phyloP scores from a whole-genome alignment of 64 coral and sea anemone genomes.

The Cladopsammia gracilis region DNA sequence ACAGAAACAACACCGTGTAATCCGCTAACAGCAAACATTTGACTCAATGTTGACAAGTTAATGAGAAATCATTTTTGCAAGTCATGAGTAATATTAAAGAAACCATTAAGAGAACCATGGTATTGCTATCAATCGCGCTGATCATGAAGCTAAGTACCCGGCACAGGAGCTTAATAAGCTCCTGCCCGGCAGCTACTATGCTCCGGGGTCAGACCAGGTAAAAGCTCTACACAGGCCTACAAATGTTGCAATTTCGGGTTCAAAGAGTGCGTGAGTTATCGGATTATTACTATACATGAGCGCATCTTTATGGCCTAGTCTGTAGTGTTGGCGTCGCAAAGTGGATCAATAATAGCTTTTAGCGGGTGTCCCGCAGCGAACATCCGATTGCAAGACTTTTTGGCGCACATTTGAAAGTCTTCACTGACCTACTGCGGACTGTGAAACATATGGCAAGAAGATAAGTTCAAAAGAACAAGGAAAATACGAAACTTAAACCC shows the following conservation, averaged over 20 bases:
- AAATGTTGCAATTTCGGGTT: neutral
- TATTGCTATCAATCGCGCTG: neutral
- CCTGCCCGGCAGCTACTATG: too few species aligned
- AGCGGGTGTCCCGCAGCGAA: neutral
- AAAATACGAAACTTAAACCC: conserved; percentile 10
- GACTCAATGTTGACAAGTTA: neutral
- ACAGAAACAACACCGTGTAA: neutral
- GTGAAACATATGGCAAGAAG: neutral
- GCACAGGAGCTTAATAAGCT: too few species aligned
- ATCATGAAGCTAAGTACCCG: too few species aligned
- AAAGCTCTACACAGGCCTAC: neutral
- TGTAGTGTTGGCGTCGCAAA: conserved; percentile 17
- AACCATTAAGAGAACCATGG: neutral
- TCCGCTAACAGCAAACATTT: conserved; percentile 46
- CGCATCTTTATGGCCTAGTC: neutral
- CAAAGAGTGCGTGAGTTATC: neutral
- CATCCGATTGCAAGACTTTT: conserved; percentile 28
- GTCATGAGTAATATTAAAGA: neutral
- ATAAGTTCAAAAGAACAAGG: neutral
- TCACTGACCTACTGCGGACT: neutral
- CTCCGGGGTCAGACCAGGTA: too few species aligned
- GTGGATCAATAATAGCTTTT: neutral
- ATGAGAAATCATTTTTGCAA: conserved; percentile 3
- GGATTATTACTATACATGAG: neutral
- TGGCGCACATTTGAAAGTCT: conserved; percentile 8